Conservation (phyloP, 2,888 invertebrate species). For the Antheraea assamensis region DNA sequence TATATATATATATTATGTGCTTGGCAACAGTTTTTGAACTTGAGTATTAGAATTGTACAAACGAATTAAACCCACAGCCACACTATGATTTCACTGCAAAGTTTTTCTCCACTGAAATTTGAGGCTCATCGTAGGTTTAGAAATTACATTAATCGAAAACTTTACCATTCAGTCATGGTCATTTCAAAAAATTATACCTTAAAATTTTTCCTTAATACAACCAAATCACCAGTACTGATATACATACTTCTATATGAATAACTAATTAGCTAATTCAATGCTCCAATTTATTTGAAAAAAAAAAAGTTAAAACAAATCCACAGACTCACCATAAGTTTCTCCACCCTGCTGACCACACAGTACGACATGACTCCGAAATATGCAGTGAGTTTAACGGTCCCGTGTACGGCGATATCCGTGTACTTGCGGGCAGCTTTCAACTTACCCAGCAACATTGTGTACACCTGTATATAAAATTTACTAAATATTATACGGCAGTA, state of each 20-base stretch:
- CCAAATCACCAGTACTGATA: not conserved
- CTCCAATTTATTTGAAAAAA: not conserved
- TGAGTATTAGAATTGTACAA: no score
- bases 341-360: slow-evolving; percentile 94
- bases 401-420: slow-evolving; percentile 92
- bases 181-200: no score
- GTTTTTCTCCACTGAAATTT: no score
- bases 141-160: no score
- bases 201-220: no score
- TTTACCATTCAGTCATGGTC: no score
- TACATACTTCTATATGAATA: not conserved
- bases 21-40: no score
- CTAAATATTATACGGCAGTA: not conserved
- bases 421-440: slow-evolving; percentile 93
- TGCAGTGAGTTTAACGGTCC: slow-evolving; percentile 94
- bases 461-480: slow-evolving; percentile 78
- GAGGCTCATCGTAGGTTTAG: no score
- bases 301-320: not conserved
- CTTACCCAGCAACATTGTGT: slow-evolving; percentile 88
- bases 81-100: no score
- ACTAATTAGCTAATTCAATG: not conserved
- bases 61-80: no score
- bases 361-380: slow-evolving; percentile 96
- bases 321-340: slow-evolving; percentile 92
- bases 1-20: no score